Percentiles rank a stretch among this genome's conserved stretches.
phyloP scores from a whole-genome alignment of 1,140 invertebrate genomes.

The Eriosoma lanigerum region DNA sequence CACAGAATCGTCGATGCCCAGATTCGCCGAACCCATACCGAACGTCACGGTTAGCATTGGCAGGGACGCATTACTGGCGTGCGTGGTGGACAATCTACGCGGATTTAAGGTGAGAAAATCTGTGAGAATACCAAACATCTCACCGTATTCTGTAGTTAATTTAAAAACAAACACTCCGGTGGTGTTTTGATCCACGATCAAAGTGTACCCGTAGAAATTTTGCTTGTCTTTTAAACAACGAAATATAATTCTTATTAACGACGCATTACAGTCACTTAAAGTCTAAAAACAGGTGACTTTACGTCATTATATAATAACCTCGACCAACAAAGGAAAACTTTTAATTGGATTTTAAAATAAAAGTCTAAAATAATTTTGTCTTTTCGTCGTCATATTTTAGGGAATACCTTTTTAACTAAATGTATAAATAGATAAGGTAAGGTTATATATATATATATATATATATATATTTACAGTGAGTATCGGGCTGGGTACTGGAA shows the following conservation, averaged over 20 bases:
- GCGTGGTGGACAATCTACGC: constrained; percentile 88
- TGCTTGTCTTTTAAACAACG: neutral
- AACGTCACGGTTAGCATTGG: constrained; percentile 93
- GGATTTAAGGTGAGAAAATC: constrained; percentile 75
- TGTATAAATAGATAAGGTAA: no score
- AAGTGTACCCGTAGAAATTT: neutral
- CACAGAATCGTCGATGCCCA: constrained; percentile 55
- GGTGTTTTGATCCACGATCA: neutral
- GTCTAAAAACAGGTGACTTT: neutral
- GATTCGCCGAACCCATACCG: constrained; percentile 72
- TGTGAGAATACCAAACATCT: no score
- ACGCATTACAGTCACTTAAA: constrained; percentile 12
- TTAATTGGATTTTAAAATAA: constrained; percentile 28
- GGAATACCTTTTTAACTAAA: neutral
- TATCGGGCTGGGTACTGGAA: no score
- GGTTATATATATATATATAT: no score
- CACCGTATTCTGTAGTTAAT: neutral
- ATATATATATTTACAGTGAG: no score
- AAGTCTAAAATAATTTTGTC: constrained; percentile 23
- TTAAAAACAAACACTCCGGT: neutral
- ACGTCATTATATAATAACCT: constrained; percentile 8
- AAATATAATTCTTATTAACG: constrained; percentile 35
- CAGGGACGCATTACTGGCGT: constrained; percentile 87
- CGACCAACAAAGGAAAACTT: constrained; percentile 14
- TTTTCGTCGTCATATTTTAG: neutral